Evolutionary conservation across 1,140 invertebrate genomes (phyloP), one percentile per base, ranked within the genome.

Genomic region (Drosophila obscura): DNA sequence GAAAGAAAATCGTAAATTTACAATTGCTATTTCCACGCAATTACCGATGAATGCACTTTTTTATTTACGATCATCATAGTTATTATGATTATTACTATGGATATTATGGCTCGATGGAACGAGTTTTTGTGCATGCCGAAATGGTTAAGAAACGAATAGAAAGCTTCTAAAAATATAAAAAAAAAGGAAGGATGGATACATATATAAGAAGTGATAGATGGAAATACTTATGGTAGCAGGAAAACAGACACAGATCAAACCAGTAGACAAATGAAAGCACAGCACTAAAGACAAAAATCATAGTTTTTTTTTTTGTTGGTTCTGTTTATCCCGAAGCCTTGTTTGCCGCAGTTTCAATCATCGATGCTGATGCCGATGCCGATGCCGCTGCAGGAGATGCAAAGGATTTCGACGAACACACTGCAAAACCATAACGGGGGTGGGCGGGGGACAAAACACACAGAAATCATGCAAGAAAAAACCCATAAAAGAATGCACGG

Each of bases 21-120:
- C 76, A 65, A 84, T 84, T 84, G 44, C 63, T 52, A 39, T 66
- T 82, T 82, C 74, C 80, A 64, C 43, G 39, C 80, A 75, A 84
- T 83, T 84, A 45, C 46, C 41, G 59, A 50, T 57, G 24, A 35
- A 73, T 73, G 66, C 71, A 43, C 64, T 73, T 63, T 64, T 41
- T 35, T 19, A 19, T 19, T 51, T 66, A 52, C 69, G 43, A 79
- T 78, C 52, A 66, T 60, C 57, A 64, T 59, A 13, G 59, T 66
- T 65, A 69, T 58, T 63, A 73, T 64, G 61, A 60, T 64, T 50
- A 65, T 80, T 55, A 74, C 49, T 41, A 35, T 13, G 31, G 24
- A 69, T 55, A 56, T 51, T 50, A 56, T 49, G 45, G 16, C 13
- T 50, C 60, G 31, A 64, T 61, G 0, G 19, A 19, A 1, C 19